These are phyloP conservation scores for Gallirallus australis DNA, from an alignment of 2,797 vertebrate genomes.

Conservation along the genomic window DNA sequence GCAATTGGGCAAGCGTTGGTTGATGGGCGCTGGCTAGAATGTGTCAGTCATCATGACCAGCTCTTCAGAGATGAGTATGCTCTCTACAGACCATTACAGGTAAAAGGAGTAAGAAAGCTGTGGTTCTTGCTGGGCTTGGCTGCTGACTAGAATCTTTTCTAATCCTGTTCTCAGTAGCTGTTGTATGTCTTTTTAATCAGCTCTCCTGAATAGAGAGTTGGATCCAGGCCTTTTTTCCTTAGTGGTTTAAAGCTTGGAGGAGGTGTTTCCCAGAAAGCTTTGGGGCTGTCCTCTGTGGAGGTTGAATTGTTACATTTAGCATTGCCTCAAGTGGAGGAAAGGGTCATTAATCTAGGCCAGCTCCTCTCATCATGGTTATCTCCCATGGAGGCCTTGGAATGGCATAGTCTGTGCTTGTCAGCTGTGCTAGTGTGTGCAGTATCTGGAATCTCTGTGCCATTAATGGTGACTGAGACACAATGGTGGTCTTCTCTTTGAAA, in stretches of 20 bases:
- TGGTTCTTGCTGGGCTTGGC: background rate
- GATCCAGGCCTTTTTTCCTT: background rate
- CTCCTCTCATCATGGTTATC: background rate
- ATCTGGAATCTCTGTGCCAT: background rate
- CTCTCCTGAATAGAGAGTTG: background rate
- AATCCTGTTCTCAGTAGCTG: background rate
- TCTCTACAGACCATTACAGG: slow-evolving; percentile 95
- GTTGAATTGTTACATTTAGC: background rate
- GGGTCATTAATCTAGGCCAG: background rate
- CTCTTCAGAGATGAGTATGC: slow-evolving; percentile 98
- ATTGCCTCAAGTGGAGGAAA: background rate
- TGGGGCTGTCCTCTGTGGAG: background rate
- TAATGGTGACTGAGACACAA: background rate
- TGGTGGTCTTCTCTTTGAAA: background rate
- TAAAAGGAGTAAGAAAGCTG: slow-evolving; percentile 58
- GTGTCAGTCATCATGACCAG: slow-evolving; percentile 96
- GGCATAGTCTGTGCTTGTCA: background rate
- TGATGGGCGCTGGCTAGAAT: slow-evolving; percentile 97
- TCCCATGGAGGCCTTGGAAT: background rate
- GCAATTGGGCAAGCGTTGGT: slow-evolving; percentile 96
- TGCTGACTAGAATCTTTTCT: background rate
- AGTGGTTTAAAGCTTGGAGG: background rate
- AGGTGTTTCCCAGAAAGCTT: background rate
- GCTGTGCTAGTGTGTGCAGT: background rate
- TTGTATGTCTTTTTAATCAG: background rate